These are phyloP conservation scores for Okapia johnstoni DNA, from an alignment of 2,113 vertebrate species.

Conservation along the genomic window DNA sequence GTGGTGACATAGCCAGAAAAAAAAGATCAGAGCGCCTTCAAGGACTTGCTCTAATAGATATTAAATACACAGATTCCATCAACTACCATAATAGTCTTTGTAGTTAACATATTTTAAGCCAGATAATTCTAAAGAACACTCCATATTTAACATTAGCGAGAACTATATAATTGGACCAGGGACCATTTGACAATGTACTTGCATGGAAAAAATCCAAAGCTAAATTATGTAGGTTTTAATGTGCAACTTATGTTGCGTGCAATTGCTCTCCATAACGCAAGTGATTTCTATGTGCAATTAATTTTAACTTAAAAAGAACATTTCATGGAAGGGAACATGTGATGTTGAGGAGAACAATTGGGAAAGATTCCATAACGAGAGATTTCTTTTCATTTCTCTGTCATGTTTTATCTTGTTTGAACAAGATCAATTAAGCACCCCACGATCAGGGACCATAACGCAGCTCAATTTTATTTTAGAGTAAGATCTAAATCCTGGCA, in stretches of 20 bases:
- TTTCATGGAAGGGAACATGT: background rate
- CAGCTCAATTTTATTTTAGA: background rate
- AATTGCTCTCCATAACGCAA: background rate
- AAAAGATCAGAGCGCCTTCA: background rate
- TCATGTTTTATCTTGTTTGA: background rate
- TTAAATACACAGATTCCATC: background rate
- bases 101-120: background rate
- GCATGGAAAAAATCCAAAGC: background rate
- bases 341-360: background rate
- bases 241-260: background rate
- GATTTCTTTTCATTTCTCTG: background rate
- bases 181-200: background rate
- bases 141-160: background rate
- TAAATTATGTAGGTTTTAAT: background rate
- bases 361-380: background rate
- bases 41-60: background rate
- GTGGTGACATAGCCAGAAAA: too few species aligned
- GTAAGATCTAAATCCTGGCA: background rate
- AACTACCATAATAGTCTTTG: background rate
- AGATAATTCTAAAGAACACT: background rate
- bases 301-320: constrained; percentile 20
- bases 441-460: background rate
- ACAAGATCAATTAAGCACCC: background rate
- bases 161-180: background rate
- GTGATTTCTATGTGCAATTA: background rate